Evolutionary conservation across 2,113 vertebrate genomes (phyloP), one percentile per base, ranked within the genome.

Genomic region (Onychorhynchus coronatus): DNA sequence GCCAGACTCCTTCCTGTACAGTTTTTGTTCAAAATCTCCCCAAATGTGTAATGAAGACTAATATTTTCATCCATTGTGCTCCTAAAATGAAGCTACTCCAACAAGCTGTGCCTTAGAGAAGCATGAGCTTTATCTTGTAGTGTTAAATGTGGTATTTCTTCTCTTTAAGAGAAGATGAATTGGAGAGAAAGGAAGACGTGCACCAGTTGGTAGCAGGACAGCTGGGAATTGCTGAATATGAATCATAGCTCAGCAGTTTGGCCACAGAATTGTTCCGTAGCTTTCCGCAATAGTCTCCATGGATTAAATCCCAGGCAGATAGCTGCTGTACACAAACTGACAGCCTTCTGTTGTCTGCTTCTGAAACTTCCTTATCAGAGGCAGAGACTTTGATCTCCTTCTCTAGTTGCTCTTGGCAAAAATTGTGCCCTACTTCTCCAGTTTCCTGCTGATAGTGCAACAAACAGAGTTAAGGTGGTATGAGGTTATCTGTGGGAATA

Each of bases 401-500:
- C 31, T 90, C 42, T 65, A 50, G 56, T 91, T 91, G 89, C 91
- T 95, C 89, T 81, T 95, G 95, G 94, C 88, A 91, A 77, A 96
- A 90, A 92, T 81, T 21, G 91, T 96, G 91, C 74, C 94, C 85
- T 93, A 74, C 25, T 96, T 95, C 89, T 96, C 87, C 80, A 82
- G 71, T 95, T 91, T 77, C 88, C 68, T 85, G 91, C 93, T 96
- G 89, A 85, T 89, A 17, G 5, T 95, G 76, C 89, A 96, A 62
- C 74, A 96, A 90, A 70, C 90, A 81, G 89, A 93, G 11, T 46
- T 55, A 68, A 95, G 92, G 95, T 96, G 88, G 35, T 78, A 33
- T 33, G 90, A 96, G 93, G 90, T 96, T 95, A 94, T 93, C 88
- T 96, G 62, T 96, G 59, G 79, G 82, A 95, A 76, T 84, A 44